phyloP scores from a whole-genome alignment of 2,888 invertebrate species.

The Acanthosepion lycidas region DNA sequence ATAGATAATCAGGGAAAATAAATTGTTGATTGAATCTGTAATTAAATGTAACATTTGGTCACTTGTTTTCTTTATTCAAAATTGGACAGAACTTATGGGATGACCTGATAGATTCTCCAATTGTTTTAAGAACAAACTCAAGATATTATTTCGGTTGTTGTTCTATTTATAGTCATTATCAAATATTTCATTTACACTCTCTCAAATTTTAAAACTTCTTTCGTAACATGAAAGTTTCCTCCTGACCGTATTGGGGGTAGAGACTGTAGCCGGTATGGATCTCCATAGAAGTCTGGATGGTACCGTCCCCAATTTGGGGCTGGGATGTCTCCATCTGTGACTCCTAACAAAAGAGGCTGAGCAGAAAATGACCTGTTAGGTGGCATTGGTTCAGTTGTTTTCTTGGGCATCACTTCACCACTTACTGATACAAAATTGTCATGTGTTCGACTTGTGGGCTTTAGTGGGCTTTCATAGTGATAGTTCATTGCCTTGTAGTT shows the following conservation, averaged over 20 bases:
- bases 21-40: too few relatives aligned
- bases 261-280: constrained; percentile 67
- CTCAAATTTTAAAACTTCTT: too few relatives aligned
- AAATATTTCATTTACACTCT: too few relatives aligned
- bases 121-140: too few relatives aligned
- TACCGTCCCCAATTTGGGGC: constrained; percentile 72
- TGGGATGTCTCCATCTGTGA: constrained; percentile 67
- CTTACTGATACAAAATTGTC: constrained; percentile 66
- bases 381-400: constrained; percentile 64
- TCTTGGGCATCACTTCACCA: constrained; percentile 68
- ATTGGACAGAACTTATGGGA: too few relatives aligned
- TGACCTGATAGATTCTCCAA: not conserved
- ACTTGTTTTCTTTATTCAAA: too few relatives aligned
- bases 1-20: too few relatives aligned
- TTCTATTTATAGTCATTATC: too few relatives aligned
- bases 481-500: constrained; percentile 70
- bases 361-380: constrained; percentile 67
- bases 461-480: constrained; percentile 69
- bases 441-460: constrained; percentile 65
- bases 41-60: too few relatives aligned
- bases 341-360: constrained; percentile 60
- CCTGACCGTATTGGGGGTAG: constrained; percentile 74
- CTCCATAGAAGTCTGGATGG: constrained; percentile 70
- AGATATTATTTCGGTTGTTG: too few relatives aligned
- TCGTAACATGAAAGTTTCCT: not conserved